Evolutionary conservation across 2,888 invertebrate genomes (phyloP), one percentile per base, ranked within the genome.

Genomic region (Leptinotarsa juncta): DNA sequence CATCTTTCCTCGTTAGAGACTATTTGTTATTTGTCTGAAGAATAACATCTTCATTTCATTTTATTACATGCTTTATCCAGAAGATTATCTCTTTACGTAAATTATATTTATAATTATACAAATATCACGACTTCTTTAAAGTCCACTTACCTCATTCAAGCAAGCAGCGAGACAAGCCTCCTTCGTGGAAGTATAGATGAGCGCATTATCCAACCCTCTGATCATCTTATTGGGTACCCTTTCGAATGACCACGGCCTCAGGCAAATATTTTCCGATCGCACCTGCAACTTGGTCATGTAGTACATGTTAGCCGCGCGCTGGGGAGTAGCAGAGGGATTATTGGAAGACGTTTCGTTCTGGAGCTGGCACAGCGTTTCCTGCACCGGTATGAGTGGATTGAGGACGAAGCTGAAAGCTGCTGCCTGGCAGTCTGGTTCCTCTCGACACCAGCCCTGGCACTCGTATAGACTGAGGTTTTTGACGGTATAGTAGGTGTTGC

Each of bases 371-470:
- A 82, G 78, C 7, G 82, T 82, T 72, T 82, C 82, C 86, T 96
- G 97, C 73, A 95, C 93, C 1, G 97, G 97, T 77, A 96, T 96
- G 85, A 97, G 88, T 12, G 97, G 97, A 87, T 97, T 97, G 77
- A 96, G 91, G 55, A 97, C 97, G 88, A 97, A 97, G 89, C 96
- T 96, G 81, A 97, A 97, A 3, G 96, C 94, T 5, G 96, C 97
- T 2, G 97, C 96, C 85, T 95, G 96, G 85, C 97, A 97, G 85
- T 96, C 96, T 0, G 94, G 93, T 84, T 97, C 97, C 86, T 97
- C 96, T 68, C 96, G 91, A 87, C 97, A 97, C 97, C 97, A 97
- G 50, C 96, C 96, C 87, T 97, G 96, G 87, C 97, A 97, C 88
- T 97, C 97, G 89, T 96, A 96, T 66, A 97, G 90, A 18, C 96